Base-by-base conservation (phyloP, 1,140 invertebrate genomes). In the Drosophila saltans region DNA sequence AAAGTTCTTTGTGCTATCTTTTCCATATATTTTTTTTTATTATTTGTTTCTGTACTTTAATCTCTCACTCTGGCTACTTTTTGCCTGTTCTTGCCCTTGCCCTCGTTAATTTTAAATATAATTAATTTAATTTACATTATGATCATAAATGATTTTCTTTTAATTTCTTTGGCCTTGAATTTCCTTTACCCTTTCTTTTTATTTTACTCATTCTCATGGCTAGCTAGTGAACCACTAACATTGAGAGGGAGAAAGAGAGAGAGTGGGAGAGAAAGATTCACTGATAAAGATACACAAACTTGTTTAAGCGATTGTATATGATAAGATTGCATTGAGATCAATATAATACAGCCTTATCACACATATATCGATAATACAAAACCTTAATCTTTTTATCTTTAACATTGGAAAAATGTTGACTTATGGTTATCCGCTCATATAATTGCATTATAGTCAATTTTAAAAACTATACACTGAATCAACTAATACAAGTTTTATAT, bases 131-230 rank as follows among this genome's bases (percentile, higher is more conserved):
- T 76, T 69, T 55, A 69, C 74, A 63, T 76, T 57, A 66, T 60
- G 48, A 73, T 40, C 73, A 76, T 76, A 76, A 76, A 64, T 64
- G 73, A 70, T 40, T 76, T 75, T 75, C 66, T 26, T 66, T 26
- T 69, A 69, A 76, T 76, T 69, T 76, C 36, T 16, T 48, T 39
- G 66, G 36, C 74, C 74, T 76, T 76, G 73, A 52, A 59, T 24
- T 58, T 58, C 57, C 68, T 58, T 59, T 30, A 39, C 26, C 40
- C 43, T 66, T 28, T 52, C 36, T 24, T 39, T n/a, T 33, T 36
- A 26, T 10, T 9, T 3, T 1, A 1, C 26, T 57, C 39, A 40
- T 28, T 30, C 48, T 16, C 55, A 26, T 0, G 10, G 65, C 21
- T 59, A 39, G 40, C 59, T 75, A 60, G 41, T 66, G 45, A 69